A percentile compares a stretch with the other conserved stretches of the same genome.
phyloP scores from a whole-genome alignment of 2,888 invertebrate species.

The Leucania comma region DNA sequence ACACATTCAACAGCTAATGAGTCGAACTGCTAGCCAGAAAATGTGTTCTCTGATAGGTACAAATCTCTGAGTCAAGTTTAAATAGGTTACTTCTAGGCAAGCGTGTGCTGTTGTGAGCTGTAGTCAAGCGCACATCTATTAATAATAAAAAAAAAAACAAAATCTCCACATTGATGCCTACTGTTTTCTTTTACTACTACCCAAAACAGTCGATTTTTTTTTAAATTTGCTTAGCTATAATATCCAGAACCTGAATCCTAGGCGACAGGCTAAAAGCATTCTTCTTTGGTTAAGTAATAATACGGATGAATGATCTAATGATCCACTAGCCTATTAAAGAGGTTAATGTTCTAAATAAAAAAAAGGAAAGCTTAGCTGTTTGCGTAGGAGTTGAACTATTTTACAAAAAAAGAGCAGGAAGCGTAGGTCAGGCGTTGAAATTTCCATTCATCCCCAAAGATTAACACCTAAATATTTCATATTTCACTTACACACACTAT shows the following conservation, averaged over 20 bases:
- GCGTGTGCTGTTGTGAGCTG: no score
- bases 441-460: constrained; percentile 39
- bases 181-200: no score
- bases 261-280: no score
- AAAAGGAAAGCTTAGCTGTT: background rate
- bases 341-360: constrained; percentile 17
- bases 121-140: no score
- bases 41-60: no score
- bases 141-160: no score
- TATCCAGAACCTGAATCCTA: no score
- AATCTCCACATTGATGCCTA: no score
- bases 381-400: constrained; percentile 12
- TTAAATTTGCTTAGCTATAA: background rate
- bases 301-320: constrained; percentile 13
- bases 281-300: background rate
- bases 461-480: constrained; percentile 41
- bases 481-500: constrained; percentile 24
- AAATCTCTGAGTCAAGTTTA: no score
- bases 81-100: no score
- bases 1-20: no score
- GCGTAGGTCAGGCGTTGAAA: constrained; percentile 38
- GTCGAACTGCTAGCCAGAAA: no score
- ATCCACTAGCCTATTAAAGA: constrained; percentile 1
- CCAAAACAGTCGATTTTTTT: background rate
- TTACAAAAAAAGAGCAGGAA: constrained; percentile 26